These are phyloP conservation scores for Puffinus mauretanicus DNA, from an alignment of 2,113 vertebrate genomes.

Conservation along the genomic window DNA sequence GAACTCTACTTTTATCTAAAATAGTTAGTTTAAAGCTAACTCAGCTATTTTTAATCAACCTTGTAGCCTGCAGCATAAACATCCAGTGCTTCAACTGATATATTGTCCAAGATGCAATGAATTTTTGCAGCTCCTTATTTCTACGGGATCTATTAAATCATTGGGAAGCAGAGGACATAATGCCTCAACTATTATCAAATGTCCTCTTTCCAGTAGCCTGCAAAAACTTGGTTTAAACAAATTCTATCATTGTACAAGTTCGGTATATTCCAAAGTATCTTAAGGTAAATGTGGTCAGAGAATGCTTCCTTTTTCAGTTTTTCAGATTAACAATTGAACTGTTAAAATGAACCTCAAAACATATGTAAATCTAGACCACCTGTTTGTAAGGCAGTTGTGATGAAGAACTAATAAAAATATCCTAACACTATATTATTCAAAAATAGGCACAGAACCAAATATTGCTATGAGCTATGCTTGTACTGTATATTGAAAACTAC, in stretches of 20 bases:
- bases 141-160: neutral
- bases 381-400: neutral
- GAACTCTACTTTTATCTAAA: neutral
- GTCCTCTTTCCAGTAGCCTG: neutral
- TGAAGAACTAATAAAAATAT: neutral
- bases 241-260: neutral
- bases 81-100: neutral
- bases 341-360: neutral
- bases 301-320: neutral
- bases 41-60: neutral
- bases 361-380: neutral
- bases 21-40: neutral
- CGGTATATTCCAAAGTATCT: neutral
- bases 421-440: neutral
- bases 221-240: neutral
- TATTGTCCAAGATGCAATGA: neutral
- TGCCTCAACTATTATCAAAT: neutral
- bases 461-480: neutral
- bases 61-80: neutral
- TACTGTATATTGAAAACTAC: neutral
- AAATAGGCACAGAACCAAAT: neutral
- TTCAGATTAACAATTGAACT: neutral
- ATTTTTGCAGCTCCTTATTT: neutral
- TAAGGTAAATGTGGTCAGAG: neutral
- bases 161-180: neutral